These are phyloP conservation scores for Parapsyche elsis DNA, from an alignment of 1,140 invertebrate genomes.

Conservation along the genomic window DNA sequence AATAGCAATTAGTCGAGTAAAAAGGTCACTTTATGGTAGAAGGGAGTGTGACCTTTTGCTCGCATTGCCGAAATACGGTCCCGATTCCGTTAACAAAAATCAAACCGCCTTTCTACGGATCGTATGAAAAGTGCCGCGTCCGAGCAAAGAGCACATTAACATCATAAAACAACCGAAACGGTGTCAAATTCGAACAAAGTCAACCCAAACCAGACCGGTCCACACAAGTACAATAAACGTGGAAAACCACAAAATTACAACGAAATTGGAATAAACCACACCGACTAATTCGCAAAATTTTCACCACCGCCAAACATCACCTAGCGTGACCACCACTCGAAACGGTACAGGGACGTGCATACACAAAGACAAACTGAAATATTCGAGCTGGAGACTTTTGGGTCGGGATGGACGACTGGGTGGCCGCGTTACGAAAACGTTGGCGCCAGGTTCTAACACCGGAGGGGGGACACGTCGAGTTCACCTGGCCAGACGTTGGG, in stretches of 20 bases:
- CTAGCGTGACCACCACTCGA: neutral
- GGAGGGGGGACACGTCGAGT: neutral
- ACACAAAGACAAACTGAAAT: neutral
- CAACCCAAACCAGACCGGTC: no score
- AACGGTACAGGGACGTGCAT: neutral
- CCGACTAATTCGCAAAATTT: no score
- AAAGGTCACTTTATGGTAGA: neutral
- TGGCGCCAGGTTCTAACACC: conserved; percentile 11
- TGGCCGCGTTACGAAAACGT: conserved; percentile 8
- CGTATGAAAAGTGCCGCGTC: no score
- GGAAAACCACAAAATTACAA: no score
- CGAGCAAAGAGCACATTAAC: no score
- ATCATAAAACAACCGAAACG: no score
- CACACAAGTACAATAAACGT: no score
- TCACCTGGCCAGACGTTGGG: conserved; percentile 24
- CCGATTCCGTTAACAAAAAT: no score
- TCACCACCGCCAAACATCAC: no score
- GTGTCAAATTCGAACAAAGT: no score
- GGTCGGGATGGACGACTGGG: neutral
- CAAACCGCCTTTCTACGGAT: no score
- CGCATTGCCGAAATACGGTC: neutral
- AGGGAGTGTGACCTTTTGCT: neutral
- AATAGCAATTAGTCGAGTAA: neutral
- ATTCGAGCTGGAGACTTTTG: neutral
- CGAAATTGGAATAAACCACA: no score